phyloP scores from a whole-genome alignment of 2,797 vertebrate genomes.

The Sphaeramia orbicularis region DNA sequence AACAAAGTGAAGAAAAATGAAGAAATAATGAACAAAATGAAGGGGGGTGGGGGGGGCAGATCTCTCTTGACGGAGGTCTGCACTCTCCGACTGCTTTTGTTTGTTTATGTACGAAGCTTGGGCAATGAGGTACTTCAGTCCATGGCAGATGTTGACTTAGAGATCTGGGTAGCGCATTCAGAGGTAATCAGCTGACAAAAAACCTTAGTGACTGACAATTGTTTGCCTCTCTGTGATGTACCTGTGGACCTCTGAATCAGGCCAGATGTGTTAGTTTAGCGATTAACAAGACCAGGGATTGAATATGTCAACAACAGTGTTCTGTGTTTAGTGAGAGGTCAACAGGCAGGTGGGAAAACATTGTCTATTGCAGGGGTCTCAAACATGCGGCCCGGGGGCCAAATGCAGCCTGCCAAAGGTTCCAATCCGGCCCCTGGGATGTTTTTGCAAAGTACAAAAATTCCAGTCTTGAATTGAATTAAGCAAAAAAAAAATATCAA shows the following conservation, averaged over 20 bases:
- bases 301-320: constrained; percentile 24
- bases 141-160: constrained; percentile 63
- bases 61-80: too few species aligned
- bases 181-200: constrained; percentile 50
- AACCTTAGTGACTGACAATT: constrained; percentile 41
- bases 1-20: too few species aligned
- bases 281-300: constrained; percentile 33
- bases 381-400: too few species aligned
- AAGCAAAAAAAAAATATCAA: too few species aligned
- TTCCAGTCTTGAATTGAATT: too few species aligned
- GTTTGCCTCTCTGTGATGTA: constrained; percentile 50
- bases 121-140: constrained; percentile 39
- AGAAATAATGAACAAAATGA: too few species aligned
- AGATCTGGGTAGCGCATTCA: constrained; percentile 47
- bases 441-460: too few species aligned
- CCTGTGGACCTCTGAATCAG: constrained; percentile 9
- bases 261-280: constrained; percentile 62
- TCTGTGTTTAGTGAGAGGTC: constrained; percentile 11
- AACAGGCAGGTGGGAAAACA: constrained; percentile 11
- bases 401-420: too few species aligned
- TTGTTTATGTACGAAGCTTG: constrained; percentile 52
- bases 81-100: too few species aligned
- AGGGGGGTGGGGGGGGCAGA: too few species aligned
- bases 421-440: too few species aligned
- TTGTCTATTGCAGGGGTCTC: too few species aligned